phyloP scores from a whole-genome alignment of 2,888 invertebrate species.

The Uropetala carovei region DNA sequence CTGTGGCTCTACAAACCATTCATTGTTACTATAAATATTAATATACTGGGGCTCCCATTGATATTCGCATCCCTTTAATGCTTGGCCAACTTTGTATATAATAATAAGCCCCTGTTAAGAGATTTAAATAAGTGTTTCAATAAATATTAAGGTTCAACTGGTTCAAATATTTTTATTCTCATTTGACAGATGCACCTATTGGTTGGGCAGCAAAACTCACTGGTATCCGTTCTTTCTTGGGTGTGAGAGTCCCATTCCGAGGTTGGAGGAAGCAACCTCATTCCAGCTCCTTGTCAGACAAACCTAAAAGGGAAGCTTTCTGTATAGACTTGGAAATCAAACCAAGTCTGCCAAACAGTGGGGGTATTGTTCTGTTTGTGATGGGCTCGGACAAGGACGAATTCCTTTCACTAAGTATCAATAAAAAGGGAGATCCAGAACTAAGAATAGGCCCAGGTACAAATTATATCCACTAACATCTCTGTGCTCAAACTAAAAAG shows the following conservation, averaged over 20 bases:
- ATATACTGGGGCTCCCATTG: too few species aligned
- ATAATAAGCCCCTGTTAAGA: neutral
- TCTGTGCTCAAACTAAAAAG: too few species aligned
- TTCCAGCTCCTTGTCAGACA: constrained; percentile 15
- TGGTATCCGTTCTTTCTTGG: constrained; percentile 33
- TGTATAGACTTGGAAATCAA: constrained; percentile 58
- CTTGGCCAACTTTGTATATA: too few species aligned
- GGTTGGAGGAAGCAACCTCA: constrained; percentile 15
- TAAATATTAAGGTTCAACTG: neutral
- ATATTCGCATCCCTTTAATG: too few species aligned
- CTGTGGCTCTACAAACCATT: too few species aligned
- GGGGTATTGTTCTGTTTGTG: constrained; percentile 24
- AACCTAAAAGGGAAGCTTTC: constrained; percentile 45
- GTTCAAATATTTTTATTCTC: neutral
- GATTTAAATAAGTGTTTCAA: too few species aligned
- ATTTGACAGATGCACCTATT: neutral
- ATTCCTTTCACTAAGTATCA: constrained; percentile 40
- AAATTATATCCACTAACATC: neutral
- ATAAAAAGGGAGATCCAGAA: constrained; percentile 48
- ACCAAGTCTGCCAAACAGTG: constrained; percentile 17
- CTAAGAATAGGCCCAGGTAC: constrained; percentile 49
- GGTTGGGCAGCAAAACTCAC: constrained; percentile 43
- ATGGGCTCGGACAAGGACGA: constrained; percentile 50
- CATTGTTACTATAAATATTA: too few species aligned
- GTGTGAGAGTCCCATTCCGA: constrained; percentile 39